Evolutionary conservation across 2,888 invertebrate genomes (phyloP).

Genomic region (Heliconius ismenius): DNA sequence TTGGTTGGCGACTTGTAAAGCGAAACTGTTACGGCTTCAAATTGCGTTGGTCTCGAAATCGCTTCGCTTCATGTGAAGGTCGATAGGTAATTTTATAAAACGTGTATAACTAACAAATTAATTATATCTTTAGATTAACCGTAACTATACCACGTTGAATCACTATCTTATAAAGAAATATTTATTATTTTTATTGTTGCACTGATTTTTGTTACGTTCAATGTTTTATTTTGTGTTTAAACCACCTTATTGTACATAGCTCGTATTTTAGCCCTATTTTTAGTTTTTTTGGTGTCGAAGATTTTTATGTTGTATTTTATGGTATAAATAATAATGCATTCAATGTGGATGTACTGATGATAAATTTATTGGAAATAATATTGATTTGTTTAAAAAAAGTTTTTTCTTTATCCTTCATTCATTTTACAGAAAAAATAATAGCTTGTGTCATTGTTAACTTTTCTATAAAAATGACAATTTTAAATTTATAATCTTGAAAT

Average conservation of each 20-base stretch:
- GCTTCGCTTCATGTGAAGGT: slow-evolving; percentile 80
- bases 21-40: slow-evolving; percentile 16
- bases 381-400: slow-evolving; percentile 78
- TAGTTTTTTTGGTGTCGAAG: slow-evolving; percentile 72
- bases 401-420: slow-evolving; percentile 45
- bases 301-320: slow-evolving; percentile 76
- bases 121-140: slow-evolving; percentile 72
- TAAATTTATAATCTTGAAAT: too few relatives aligned
- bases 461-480: too few relatives aligned
- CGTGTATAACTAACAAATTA: slow-evolving; percentile 76
- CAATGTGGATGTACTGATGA: slow-evolving; percentile 81
- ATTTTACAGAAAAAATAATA: background rate
- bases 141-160: slow-evolving; percentile 78
- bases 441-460: too few relatives aligned
- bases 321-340: slow-evolving; percentile 70
- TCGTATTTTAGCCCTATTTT: slow-evolving; percentile 70
- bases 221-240: slow-evolving; percentile 78
- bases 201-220: slow-evolving; percentile 80
- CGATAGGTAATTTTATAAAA: slow-evolving; percentile 80
- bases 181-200: slow-evolving; percentile 81
- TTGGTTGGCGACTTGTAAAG: slow-evolving; percentile 10
- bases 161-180: slow-evolving; percentile 68
- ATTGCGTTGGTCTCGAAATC: slow-evolving; percentile 58
- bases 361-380: slow-evolving; percentile 82
- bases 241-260: slow-evolving; percentile 78